Evolutionary conservation across 1,140 invertebrate genomes (phyloP).

Genomic region (Calephelis nemesis): DNA sequence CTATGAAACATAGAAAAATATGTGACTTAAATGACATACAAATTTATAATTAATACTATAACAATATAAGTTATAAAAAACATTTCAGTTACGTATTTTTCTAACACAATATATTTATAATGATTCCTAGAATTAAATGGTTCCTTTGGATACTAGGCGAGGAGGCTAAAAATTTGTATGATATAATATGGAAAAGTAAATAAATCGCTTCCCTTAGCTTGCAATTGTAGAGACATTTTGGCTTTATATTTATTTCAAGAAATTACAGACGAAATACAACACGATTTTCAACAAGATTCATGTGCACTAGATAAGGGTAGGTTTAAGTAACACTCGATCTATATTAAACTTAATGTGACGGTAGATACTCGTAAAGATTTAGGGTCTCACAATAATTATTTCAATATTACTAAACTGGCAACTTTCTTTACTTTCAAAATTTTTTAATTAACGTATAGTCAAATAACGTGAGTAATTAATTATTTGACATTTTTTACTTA

Average conservation of each 20-base stretch:
- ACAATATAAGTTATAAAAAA: background rate
- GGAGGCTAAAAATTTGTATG: constrained; percentile 29
- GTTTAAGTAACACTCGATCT: background rate
- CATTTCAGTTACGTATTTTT: background rate
- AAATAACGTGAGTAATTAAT: too few relatives aligned
- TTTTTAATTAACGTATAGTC: too few relatives aligned
- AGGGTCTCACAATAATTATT: too few relatives aligned
- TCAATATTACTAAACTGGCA: too few relatives aligned
- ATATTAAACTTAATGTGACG: too few relatives aligned
- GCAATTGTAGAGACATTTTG: constrained; percentile 28
- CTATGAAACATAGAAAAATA: background rate
- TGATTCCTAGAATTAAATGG: constrained; percentile 26
- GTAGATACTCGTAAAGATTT: too few relatives aligned
- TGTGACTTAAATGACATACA: background rate
- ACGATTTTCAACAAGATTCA: background rate
- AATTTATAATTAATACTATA: background rate
- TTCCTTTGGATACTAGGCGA: constrained; percentile 36
- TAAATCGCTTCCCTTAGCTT: constrained; percentile 33
- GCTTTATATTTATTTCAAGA: constrained; percentile 17
- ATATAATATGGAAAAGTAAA: constrained; percentile 28
- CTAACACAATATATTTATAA: background rate
- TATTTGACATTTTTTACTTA: too few relatives aligned
- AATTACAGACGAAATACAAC: background rate
- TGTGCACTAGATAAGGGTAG: background rate
- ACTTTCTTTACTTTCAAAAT: too few relatives aligned